These are phyloP conservation scores for Campylomormyrus numenius DNA, from an alignment of 2,113 vertebrate genomes.

Conservation along the genomic window DNA sequence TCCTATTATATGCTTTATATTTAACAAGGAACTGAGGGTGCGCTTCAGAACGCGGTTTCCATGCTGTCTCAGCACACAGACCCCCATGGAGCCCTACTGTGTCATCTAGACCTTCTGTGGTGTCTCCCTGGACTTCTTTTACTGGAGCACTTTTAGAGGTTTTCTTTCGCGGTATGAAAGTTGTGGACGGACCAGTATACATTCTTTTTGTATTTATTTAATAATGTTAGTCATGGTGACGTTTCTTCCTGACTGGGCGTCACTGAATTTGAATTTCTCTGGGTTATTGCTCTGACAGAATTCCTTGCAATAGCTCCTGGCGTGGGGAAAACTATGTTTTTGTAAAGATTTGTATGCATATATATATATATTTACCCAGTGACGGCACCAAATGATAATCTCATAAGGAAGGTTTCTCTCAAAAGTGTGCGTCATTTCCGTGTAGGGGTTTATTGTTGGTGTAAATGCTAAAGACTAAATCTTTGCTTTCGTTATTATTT, in stretches of 20 bases:
- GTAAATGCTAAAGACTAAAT: slow-evolving; percentile 43
- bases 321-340: not conserved
- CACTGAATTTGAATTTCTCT: not conserved
- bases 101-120: slow-evolving; percentile 63
- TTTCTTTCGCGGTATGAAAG: slow-evolving; percentile 14
- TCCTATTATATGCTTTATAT: slow-evolving; percentile 87
- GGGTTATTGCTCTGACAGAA: not conserved
- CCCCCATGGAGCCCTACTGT: slow-evolving; percentile 77
- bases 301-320: not conserved
- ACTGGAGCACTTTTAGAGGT: slow-evolving; percentile 28
- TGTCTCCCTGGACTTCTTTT: slow-evolving; percentile 48
- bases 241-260: not conserved
- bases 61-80: slow-evolving; percentile 78
- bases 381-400: not conserved
- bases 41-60: slow-evolving; percentile 80
- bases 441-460: slow-evolving; percentile 24
- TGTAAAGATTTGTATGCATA: slow-evolving; percentile 16
- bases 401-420: not conserved
- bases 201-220: not conserved
- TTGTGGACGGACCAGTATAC: not conserved
- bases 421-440: slow-evolving; percentile 30
- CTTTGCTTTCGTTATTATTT: slow-evolving; percentile 12
- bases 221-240: not conserved
- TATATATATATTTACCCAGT: slow-evolving; percentile 15
- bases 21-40: slow-evolving; percentile 87